phyloP scores from a whole-genome alignment of 2,113 vertebrate genomes.

The Noturus placidus region DNA sequence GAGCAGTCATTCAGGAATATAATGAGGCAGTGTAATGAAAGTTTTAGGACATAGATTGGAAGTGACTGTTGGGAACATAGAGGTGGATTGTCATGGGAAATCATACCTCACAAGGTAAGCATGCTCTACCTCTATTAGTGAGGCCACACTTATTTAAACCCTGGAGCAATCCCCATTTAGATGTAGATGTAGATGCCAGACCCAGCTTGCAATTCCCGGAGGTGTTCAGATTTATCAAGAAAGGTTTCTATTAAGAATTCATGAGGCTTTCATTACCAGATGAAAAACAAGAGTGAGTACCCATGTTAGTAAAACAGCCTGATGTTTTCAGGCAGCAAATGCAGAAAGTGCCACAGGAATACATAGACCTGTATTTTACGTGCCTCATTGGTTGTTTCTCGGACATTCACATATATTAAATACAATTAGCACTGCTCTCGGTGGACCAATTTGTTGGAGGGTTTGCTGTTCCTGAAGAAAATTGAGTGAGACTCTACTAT shows the following conservation, averaged over 20 bases:
- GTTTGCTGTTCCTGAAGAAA: not conserved
- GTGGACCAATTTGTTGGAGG: not conserved
- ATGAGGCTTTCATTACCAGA: conserved; percentile 44
- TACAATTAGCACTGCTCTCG: not conserved
- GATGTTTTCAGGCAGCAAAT: not conserved
- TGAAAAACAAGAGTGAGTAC: conserved; percentile 20
- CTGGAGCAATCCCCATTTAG: conserved; percentile 34
- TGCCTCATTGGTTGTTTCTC: not conserved
- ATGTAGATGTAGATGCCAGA: conserved; percentile 32
- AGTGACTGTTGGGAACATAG: conserved; percentile 40
- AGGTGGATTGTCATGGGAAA: conserved; percentile 31
- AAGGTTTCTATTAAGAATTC: conserved; percentile 45
- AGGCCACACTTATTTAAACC: conserved; percentile 39
- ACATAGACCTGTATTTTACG: not conserved
- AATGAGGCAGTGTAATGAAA: conserved; percentile 55
- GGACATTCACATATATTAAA: not conserved
- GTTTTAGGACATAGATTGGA: conserved; percentile 43
- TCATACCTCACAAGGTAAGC: conserved; percentile 21
- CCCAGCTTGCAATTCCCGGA: conserved; percentile 27
- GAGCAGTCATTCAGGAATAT: conserved; percentile 43
- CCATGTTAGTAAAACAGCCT: conserved; percentile 38
- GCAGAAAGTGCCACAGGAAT: not conserved
- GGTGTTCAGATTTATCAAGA: conserved; percentile 41
- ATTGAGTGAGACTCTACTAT: not conserved
- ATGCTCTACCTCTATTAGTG: conserved; percentile 24